phyloP scores from a whole-genome alignment of 2,797 vertebrate genomes.

The Mionectes olivaceus region DNA sequence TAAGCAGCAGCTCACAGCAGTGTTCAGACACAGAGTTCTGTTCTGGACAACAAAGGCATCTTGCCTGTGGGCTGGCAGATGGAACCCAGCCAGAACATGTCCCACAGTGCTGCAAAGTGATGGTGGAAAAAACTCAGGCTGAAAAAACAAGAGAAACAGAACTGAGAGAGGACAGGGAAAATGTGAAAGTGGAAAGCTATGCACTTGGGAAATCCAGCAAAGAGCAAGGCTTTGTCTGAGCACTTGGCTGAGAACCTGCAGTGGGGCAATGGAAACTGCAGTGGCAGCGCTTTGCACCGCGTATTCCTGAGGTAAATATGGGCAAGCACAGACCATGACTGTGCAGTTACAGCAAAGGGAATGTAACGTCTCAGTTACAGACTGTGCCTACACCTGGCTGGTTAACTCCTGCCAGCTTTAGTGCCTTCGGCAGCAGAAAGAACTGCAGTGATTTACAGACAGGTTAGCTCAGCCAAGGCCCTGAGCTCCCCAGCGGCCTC shows the following conservation, averaged over 20 bases:
- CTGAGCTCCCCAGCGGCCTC: rapidly evolving
- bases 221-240: not conserved
- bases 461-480: not conserved
- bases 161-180: not conserved
- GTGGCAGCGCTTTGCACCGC: not conserved
- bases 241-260: not conserved
- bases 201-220: not conserved
- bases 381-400: not conserved
- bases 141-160: not conserved
- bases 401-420: not conserved
- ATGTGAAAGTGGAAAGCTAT: not conserved
- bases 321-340: not conserved
- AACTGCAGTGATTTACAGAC: not conserved
- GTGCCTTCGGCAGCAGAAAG: not conserved
- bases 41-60: constrained; percentile 35
- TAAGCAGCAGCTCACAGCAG: not conserved
- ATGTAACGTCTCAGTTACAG: not conserved
- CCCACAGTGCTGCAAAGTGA: not conserved
- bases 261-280: not conserved
- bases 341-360: not conserved
- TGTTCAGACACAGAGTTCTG: not conserved
- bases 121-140: not conserved
- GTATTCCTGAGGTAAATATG: not conserved
- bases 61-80: not conserved
- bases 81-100: not conserved